A percentile compares a stretch with the other conserved stretches of the same genome.
These are phyloP conservation scores for Phenganax subtilis DNA, from an alignment of 92 coral and sea anemone species.

Conservation along the genomic window DNA sequence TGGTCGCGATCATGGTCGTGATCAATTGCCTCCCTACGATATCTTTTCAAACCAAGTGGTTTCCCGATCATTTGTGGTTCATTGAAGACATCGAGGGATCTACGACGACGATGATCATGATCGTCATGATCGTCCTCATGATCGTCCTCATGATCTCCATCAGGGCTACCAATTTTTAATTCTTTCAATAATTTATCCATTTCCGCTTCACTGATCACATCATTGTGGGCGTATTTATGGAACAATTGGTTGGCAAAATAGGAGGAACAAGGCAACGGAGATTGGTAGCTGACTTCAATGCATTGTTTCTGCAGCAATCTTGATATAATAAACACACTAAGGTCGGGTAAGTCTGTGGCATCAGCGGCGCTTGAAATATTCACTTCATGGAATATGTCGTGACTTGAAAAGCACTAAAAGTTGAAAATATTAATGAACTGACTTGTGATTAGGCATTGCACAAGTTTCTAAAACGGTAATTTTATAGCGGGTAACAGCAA, in stretches of 20 bases:
- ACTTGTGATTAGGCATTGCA: too few species aligned
- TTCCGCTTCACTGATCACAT: slow-evolving; percentile 2
- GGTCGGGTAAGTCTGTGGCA: neutral
- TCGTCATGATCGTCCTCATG: slow-evolving; percentile 15
- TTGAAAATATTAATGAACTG: too few species aligned
- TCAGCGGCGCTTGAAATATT: slow-evolving; percentile 11
- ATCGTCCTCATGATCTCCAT: neutral
- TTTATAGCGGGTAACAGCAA: too few species aligned
- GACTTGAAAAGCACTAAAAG: slow-evolving; percentile 25
- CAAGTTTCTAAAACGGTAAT: too few species aligned
- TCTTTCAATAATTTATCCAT: slow-evolving; percentile 13
- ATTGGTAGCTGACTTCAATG: slow-evolving; percentile 12
- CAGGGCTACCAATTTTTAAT: neutral
- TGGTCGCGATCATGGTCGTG: neutral
- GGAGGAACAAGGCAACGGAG: slow-evolving; percentile 31
- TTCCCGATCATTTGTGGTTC: neutral
- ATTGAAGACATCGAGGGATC: neutral
- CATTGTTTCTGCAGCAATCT: slow-evolving; percentile 15
- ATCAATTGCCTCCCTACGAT: slow-evolving; percentile 3
- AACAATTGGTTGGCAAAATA: slow-evolving; percentile 15
- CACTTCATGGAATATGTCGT: slow-evolving; percentile 15
- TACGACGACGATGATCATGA: slow-evolving; percentile 5
- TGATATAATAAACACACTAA: slow-evolving; percentile 12
- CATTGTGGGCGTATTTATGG: slow-evolving; percentile 5
- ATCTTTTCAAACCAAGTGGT: neutral